These are phyloP conservation scores for Halichoeres trimaculatus DNA, from an alignment of 2,113 vertebrate genomes.

Conservation along the genomic window DNA sequence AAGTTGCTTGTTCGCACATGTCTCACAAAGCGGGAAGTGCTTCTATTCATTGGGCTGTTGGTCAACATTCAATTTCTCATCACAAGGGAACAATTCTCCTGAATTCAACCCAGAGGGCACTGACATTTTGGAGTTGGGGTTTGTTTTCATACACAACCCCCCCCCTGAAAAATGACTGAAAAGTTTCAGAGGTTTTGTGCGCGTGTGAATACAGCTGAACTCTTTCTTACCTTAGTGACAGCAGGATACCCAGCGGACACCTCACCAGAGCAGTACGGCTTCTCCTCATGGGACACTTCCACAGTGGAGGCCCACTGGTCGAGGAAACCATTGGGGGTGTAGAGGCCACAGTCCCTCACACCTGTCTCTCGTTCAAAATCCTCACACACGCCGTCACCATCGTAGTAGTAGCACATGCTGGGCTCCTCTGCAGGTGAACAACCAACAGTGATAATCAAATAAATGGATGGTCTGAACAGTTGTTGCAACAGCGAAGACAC, in stretches of 20 bases:
- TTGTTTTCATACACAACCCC: no score
- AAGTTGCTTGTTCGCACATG: no score
- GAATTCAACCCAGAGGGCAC: no score
- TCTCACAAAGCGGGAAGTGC: no score
- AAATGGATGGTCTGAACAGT: not conserved
- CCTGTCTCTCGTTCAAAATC: constrained; percentile 96
- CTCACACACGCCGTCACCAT: constrained; percentile 96
- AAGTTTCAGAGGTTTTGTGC: no score
- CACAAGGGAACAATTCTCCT: no score
- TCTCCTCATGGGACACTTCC: constrained; percentile 91
- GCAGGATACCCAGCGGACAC: constrained; percentile 94
- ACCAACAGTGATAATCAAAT: not conserved
- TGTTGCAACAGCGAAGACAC: not conserved
- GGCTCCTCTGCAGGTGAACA: constrained; percentile 87
- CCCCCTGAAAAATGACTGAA: no score
- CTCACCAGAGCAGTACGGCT: constrained; percentile 93
- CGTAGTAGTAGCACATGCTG: constrained; percentile 96
- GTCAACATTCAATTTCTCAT: no score
- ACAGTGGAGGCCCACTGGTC: constrained; percentile 96
- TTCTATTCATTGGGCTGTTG: no score
- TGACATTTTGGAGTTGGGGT: no score
- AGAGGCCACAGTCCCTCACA: constrained; percentile 95
- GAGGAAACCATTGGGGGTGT: constrained; percentile 93
- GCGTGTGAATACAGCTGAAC: not conserved
- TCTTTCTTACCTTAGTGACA: constrained; percentile 91